A percentile compares a stretch with the other conserved stretches of the same genome.
phyloP scores from a whole-genome alignment of 2,888 invertebrate genomes.

The Listrodromus nycthemerus region DNA sequence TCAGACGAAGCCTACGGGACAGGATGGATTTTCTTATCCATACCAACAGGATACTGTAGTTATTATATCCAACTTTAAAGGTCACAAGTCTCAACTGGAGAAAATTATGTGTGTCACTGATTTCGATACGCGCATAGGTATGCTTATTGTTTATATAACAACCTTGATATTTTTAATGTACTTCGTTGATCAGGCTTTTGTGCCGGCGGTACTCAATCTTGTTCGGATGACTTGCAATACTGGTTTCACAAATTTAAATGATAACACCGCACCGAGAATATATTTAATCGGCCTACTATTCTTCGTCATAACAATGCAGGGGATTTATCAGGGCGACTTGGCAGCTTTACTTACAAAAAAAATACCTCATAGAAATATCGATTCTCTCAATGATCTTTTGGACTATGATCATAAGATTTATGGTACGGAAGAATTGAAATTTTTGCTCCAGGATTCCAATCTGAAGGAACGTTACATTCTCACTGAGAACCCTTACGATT shows the following conservation, averaged over 20 bases:
- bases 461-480: no score
- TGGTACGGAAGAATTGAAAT: no score
- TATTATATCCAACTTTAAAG: neutral
- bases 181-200: neutral
- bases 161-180: neutral
- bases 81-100: neutral
- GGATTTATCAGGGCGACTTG: no score
- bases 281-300: neutral
- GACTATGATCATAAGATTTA: no score
- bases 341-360: no score
- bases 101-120: neutral
- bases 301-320: neutral
- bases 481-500: rapidly evolving
- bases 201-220: neutral
- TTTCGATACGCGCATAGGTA: neutral
- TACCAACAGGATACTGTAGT: neutral
- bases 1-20: no score
- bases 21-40: no score
- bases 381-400: no score
- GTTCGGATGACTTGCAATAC: neutral
- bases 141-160: neutral
- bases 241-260: neutral
- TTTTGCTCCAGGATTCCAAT: no score
- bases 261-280: neutral
- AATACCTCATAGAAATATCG: no score